Conservation (phyloP, 2,113 vertebrate genomes). For the Corythornis cristatus region DNA sequence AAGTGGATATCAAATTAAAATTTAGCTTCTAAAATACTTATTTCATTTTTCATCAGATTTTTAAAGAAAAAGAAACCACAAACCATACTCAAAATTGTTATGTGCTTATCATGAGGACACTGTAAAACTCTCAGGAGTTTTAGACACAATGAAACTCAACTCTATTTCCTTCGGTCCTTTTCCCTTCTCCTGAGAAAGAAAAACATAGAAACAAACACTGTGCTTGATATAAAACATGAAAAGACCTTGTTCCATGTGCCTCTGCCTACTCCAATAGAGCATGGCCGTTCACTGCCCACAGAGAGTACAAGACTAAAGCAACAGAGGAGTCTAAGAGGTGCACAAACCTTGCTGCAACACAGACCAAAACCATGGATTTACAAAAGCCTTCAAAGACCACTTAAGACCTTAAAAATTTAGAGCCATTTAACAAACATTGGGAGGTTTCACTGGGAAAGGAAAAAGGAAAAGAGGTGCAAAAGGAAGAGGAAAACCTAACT, state of each 20-base stretch:
- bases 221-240: background rate
- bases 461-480: background rate
- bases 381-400: background rate
- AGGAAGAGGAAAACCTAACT: background rate
- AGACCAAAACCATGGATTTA: rapidly evolving
- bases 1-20: conserved; percentile 47
- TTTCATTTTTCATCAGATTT: background rate
- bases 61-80: background rate
- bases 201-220: rapidly evolving
- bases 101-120: background rate
- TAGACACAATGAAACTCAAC: background rate
- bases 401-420: background rate
- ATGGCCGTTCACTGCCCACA: background rate
- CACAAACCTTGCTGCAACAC: background rate
- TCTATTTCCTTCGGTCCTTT: background rate
- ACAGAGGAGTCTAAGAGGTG: background rate
- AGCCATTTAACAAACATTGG: background rate
- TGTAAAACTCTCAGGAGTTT: background rate
- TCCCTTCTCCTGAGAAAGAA: background rate
- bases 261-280: rapidly evolving
- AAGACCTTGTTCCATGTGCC: background rate
- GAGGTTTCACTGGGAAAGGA: background rate
- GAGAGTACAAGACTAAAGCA: background rate
- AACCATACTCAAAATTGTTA: too few relatives aligned
- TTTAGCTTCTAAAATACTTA: conserved; percentile 19